Percentiles rank a stretch among this genome's conserved stretches.
Conservation (phyloP, 53 echinoderm and acorn worm genomes). For the Hippasteria phrygiana region DNA sequence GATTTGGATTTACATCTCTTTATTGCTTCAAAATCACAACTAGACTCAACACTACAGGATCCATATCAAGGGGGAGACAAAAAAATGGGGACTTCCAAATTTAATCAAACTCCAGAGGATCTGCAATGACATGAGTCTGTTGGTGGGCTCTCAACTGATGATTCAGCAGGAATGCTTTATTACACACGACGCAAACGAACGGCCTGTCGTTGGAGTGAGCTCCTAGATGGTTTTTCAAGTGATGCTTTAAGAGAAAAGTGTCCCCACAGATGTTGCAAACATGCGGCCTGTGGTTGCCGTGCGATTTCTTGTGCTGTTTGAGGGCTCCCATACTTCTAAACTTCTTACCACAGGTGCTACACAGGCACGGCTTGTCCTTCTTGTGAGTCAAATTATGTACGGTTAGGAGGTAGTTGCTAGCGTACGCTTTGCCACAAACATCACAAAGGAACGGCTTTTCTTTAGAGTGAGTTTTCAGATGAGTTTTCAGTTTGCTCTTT, state of each 20-base stretch:
- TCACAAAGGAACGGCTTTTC: neutral
- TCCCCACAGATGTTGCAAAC: slow-evolving; percentile 39
- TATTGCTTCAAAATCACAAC: no score
- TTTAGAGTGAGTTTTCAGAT: neutral
- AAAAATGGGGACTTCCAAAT: no score
- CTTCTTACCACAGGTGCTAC: slow-evolving; percentile 13
- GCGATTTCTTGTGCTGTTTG: slow-evolving; percentile 3
- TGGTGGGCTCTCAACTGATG: neutral
- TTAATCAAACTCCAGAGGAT: no score
- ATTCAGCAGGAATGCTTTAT: slow-evolving; percentile 37
- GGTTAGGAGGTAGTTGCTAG: neutral
- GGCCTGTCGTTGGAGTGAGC: neutral
- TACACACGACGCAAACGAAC: slow-evolving; percentile 21
- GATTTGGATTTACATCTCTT: no score
- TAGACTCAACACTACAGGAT: no score
- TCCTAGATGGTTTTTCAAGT: neutral
- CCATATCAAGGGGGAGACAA: no score
- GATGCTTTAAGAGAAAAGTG: slow-evolving; percentile 6
- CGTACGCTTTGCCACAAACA: slow-evolving; percentile 13
- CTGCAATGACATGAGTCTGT: neutral
- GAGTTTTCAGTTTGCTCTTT: neutral
- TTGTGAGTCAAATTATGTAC: neutral
- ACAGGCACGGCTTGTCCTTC: slow-evolving; percentile 15
- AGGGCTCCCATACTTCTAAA: neutral
- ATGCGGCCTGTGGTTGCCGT: neutral